Base-by-base conservation (phyloP, 2,797 vertebrate genomes). In the Anisognathus igniventris region DNA sequence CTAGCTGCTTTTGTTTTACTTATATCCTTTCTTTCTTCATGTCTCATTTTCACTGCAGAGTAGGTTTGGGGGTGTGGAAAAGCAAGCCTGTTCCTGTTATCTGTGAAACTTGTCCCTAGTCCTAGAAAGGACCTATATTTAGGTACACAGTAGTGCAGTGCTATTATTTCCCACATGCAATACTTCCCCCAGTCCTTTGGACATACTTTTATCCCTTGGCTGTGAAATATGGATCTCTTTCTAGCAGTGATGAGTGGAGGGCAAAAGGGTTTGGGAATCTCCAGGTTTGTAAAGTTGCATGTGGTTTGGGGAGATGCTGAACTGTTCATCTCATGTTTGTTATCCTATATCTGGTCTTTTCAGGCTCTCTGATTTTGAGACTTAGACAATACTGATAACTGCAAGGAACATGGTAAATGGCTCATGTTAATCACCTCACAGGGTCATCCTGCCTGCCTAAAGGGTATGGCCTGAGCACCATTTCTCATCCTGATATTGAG, bases 61-160 rank as follows among this genome's bases (percentile, higher is more conserved):
- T 66, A 37, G 77, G 51, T 86, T 65, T 86, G 33, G 37, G 70
- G 17, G 14, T 78, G 58, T 88, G 70, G 83, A 86, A 86, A 92
- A 86, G 53, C 70, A 93, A 92, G 83, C 27, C 79, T 39, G 22
- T 57, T 61, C 57, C 61, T 94, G 70, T 92, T 95, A 88, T 94
- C 88, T 84, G 35, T 72, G 66, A 68, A 92, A 67, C 24, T 64
- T 93, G 73, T 86, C 73, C 70, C 20, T 61, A 65, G 51, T 54
- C 39, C 54, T 88, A 50, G 50, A 92, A 66, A 78, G 66, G 58
- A n/a, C 39, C 80, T 96, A 92, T 90, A 92, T 96, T 96, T 88
- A 92, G 83, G 47, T 12, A 64, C 73, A 35, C n/a, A 50, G 66
- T 42, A 67, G 67, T 57, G 35, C 3, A 5, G 54, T 1, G 0